Percentiles rank a stretch among this genome's conserved stretches.
Conservation (phyloP, 2,797 vertebrate species). For the Toxotes lorentzi region DNA sequence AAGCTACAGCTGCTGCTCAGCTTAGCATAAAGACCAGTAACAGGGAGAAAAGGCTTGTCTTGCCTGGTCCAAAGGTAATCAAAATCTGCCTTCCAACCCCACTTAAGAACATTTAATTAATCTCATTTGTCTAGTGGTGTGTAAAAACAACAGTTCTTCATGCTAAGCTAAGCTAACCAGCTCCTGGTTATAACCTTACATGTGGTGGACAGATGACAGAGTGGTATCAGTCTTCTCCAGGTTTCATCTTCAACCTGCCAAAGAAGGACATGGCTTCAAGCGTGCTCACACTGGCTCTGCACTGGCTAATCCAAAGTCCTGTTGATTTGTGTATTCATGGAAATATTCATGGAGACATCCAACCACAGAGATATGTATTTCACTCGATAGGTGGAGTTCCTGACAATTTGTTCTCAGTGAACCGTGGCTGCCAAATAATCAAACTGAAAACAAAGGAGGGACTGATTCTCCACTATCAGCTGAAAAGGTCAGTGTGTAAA, state of each 20-base stretch:
- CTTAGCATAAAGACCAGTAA: not conserved
- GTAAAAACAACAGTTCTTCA: not conserved
- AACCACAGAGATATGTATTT: slow-evolving; percentile 27
- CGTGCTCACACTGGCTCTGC: not conserved
- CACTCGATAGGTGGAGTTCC: slow-evolving; percentile 11
- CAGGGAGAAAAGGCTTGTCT: too few species aligned
- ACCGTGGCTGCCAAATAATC: slow-evolving; percentile 30
- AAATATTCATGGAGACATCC: slow-evolving; percentile 21
- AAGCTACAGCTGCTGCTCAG: not conserved
- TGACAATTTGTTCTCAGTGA: slow-evolving; percentile 47
- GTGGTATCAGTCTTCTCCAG: not conserved
- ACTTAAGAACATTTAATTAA: not conserved
- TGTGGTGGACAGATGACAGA: not conserved
- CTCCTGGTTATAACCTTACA: not conserved
- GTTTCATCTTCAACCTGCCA: slow-evolving; percentile 21
- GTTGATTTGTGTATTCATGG: slow-evolving; percentile 36
- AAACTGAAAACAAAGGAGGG: slow-evolving; percentile 31
- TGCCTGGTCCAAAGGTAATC: not conserved
- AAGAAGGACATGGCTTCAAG: slow-evolving; percentile 19
- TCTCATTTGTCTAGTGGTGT: not conserved
- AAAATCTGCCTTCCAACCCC: not conserved
- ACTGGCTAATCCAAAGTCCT: slow-evolving; percentile 8
- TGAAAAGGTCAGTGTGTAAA: slow-evolving; percentile 36
- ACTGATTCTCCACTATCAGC: slow-evolving; percentile 18
- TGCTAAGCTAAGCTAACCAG: slow-evolving; percentile 1